These are phyloP conservation scores for Coptodon rendalli DNA, from an alignment of 2,113 vertebrate species.

Conservation along the genomic window DNA sequence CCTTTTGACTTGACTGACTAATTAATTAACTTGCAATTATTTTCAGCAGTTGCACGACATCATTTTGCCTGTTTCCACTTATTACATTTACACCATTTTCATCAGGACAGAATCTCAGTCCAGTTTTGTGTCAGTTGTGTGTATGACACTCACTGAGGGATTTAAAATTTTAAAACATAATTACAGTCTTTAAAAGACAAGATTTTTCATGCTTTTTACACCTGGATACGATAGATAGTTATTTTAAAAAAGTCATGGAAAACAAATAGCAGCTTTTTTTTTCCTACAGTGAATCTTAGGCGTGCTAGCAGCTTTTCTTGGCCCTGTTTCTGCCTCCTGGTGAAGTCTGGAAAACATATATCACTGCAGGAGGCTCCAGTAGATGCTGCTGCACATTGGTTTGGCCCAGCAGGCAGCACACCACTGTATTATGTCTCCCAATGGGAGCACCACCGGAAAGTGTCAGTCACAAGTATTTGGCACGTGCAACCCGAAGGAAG, in stretches of 20 bases:
- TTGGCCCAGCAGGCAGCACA: slow-evolving; percentile 28
- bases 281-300: not conserved
- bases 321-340: slow-evolving; percentile 6
- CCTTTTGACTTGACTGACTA: not conserved
- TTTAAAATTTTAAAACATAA: not conserved
- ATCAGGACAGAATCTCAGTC: not conserved
- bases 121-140: not conserved
- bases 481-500: slow-evolving; percentile 33
- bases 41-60: not conserved
- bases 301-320: slow-evolving; percentile 22
- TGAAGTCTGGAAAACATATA: slow-evolving; percentile 64
- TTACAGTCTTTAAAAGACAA: not conserved
- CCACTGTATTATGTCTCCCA: slow-evolving; percentile 45
- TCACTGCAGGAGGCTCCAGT: slow-evolving; percentile 28
- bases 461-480: slow-evolving; percentile 49
- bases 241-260: rapidly evolving
- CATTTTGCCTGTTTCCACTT: not conserved
- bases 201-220: not conserved
- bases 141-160: not conserved
- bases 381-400: slow-evolving; percentile 30
- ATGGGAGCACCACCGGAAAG: slow-evolving; percentile 52
- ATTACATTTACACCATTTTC: not conserved
- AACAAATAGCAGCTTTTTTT: not conserved
- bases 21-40: not conserved
- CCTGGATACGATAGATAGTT: not conserved